phyloP scores from a whole-genome alignment of 2,888 invertebrate genomes.

The Zaprionus obscuricornis region DNA sequence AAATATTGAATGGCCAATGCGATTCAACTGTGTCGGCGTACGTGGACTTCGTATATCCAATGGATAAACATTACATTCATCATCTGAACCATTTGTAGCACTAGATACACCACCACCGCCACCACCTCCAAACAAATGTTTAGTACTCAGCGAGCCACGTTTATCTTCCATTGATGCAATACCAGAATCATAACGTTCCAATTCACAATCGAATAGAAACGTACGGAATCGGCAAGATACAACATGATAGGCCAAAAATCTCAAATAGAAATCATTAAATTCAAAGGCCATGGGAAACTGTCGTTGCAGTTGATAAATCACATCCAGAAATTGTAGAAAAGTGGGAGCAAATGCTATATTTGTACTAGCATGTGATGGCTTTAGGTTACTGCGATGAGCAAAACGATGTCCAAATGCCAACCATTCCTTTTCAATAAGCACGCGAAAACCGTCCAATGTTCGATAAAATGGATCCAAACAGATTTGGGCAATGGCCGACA shows the following conservation, averaged over 20 bases:
- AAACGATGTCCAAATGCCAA: slow-evolving; percentile 97
- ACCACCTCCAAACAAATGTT: slow-evolving; percentile 86
- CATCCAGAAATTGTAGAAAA: slow-evolving; percentile 98
- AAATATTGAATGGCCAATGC: slow-evolving; percentile 93
- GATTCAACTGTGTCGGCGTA: slow-evolving; percentile 83
- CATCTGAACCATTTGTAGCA: slow-evolving; percentile 86
- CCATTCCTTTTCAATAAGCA: slow-evolving; percentile 98
- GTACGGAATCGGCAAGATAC: slow-evolving; percentile 98
- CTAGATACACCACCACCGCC: slow-evolving; percentile 77
- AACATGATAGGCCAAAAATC: slow-evolving; percentile 97
- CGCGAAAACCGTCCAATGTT: slow-evolving; percentile 95
- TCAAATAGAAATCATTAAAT: slow-evolving; percentile 97
- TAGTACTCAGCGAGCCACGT: slow-evolving; percentile 87
- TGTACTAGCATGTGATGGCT: slow-evolving; percentile 90
- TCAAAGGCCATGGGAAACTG: slow-evolving; percentile 99
- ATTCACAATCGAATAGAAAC: slow-evolving; percentile 96
- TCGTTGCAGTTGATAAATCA: slow-evolving; percentile 96
- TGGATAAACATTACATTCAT: slow-evolving; percentile 88
- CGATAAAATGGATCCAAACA: slow-evolving; percentile 98
- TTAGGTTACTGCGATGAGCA: slow-evolving; percentile 95
- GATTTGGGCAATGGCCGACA: slow-evolving; percentile 95
- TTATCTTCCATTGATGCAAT: slow-evolving; percentile 94
- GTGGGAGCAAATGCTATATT: slow-evolving; percentile 94
- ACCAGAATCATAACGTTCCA: slow-evolving; percentile 94
- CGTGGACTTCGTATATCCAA: slow-evolving; percentile 84